These are phyloP conservation scores for Athalia circularis DNA, from an alignment of 2,888 invertebrate species.

Conservation along the genomic window DNA sequence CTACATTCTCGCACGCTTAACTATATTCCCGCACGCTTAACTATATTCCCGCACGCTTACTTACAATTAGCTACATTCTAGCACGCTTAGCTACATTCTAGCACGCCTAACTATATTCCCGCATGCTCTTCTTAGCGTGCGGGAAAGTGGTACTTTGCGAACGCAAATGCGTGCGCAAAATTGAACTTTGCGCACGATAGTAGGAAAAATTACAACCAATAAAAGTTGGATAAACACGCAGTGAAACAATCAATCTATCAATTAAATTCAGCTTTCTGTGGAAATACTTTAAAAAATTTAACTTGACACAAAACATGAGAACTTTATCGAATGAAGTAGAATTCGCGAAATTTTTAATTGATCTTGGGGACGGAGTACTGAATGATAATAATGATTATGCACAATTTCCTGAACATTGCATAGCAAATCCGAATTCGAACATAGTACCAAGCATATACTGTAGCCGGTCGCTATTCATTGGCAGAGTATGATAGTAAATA, in stretches of 20 bases:
- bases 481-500: too few species aligned
- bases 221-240: neutral
- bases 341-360: constrained; percentile 36
- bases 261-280: constrained; percentile 37
- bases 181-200: too few species aligned
- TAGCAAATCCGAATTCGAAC: constrained; percentile 46
- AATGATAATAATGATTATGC: constrained; percentile 44
- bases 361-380: constrained; percentile 30
- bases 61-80: too few species aligned
- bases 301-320: constrained; percentile 41
- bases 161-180: too few species aligned
- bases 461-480: too few species aligned
- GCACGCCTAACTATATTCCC: too few species aligned
- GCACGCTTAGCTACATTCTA: too few species aligned
- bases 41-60: too few species aligned
- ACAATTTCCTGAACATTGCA: constrained; percentile 44
- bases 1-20: too few species aligned
- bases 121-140: too few species aligned
- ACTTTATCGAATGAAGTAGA: constrained; percentile 27
- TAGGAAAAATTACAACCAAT: constrained; percentile 19
- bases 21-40: too few species aligned
- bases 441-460: constrained; percentile 51
- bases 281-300: constrained; percentile 20
- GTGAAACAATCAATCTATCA: constrained; percentile 25
- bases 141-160: too few species aligned